A percentile compares a stretch with the other conserved stretches of the same genome.
Evolutionary conservation across 2,113 vertebrate genomes (phyloP).

Genomic region (Crotalus tigris): DNA sequence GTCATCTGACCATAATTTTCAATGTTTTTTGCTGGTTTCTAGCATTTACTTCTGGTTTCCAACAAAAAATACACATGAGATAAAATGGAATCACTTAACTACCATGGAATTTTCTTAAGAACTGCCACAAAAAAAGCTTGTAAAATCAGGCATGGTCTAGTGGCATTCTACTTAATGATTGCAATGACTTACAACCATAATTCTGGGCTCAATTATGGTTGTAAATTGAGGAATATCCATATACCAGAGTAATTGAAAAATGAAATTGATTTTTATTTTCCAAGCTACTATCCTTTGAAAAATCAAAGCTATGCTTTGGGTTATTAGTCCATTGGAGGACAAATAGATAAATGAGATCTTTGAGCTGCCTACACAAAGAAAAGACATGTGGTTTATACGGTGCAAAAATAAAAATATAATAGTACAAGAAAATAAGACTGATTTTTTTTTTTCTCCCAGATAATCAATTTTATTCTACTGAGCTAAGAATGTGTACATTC

Average conservation of each 20-base stretch:
- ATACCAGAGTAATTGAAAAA: neutral
- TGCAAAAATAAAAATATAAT: neutral
- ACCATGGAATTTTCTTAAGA: neutral
- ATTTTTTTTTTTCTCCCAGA: conserved; percentile 27
- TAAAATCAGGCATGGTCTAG: neutral
- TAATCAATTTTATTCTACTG: conserved; percentile 15
- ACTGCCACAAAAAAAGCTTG: neutral
- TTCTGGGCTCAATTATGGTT: neutral
- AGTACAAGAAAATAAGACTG: neutral
- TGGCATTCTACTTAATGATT: neutral
- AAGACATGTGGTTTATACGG: neutral
- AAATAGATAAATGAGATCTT: neutral
- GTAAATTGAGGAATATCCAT: neutral
- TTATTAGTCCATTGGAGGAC: neutral
- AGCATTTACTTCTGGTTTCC: neutral
- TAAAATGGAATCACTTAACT: neutral
- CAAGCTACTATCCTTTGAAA: neutral
- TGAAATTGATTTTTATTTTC: neutral
- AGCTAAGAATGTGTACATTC: neutral
- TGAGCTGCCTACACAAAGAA: neutral
- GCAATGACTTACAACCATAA: neutral
- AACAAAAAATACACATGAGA: neutral
- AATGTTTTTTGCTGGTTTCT: neutral
- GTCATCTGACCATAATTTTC: neutral
- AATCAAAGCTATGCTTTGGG: neutral